Conservation (phyloP, 2,888 invertebrate genomes). For the Eubasilissa splendida region DNA sequence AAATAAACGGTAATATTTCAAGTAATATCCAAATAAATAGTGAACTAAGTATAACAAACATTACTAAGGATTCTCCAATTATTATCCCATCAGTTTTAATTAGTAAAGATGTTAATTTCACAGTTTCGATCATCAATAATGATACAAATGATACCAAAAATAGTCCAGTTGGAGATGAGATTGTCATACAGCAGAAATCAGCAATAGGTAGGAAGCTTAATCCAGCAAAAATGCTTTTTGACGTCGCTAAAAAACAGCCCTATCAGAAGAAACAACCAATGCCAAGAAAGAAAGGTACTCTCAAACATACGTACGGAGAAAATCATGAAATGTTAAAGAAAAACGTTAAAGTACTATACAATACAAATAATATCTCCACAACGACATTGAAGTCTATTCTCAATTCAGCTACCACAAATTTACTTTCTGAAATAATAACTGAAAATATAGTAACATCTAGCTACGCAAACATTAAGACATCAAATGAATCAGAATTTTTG, state of each 20-base stretch:
- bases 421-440: background rate
- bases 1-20: background rate
- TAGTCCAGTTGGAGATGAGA: conserved; percentile 61
- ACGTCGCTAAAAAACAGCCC: conserved; percentile 45
- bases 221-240: conserved; percentile 59
- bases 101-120: conserved; percentile 33
- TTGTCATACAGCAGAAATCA: conserved; percentile 65
- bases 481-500: background rate
- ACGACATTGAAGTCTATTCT: background rate
- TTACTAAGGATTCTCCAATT: conserved; percentile 51
- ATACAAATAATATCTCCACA: conserved; percentile 54
- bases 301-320: conserved; percentile 72
- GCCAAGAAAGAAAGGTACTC: conserved; percentile 69
- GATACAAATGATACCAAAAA: conserved; percentile 62
- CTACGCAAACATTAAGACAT: background rate
- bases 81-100: conserved; percentile 53
- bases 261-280: conserved; percentile 65
- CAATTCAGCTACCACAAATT: background rate
- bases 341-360: conserved; percentile 44
- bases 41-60: background rate
- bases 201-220: conserved; percentile 61
- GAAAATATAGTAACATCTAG: background rate
- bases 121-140: conserved; percentile 31
- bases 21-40: background rate
- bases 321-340: conserved; percentile 55